Evolutionary conservation across 2,888 invertebrate species (phyloP).

Genomic region (Alviniconcha strummeri): DNA sequence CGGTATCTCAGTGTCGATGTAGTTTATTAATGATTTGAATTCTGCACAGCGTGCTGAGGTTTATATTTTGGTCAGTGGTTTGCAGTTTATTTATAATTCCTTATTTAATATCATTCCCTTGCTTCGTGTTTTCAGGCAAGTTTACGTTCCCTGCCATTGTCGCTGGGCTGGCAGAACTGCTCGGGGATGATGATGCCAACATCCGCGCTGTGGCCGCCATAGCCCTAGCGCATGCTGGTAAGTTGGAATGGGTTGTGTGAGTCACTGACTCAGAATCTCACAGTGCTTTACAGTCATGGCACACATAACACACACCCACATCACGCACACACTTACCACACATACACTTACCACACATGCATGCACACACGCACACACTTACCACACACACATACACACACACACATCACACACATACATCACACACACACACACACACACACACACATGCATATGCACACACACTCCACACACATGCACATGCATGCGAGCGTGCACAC

Average conservation of each 20-base stretch:
- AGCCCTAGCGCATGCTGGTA: constrained; percentile 65
- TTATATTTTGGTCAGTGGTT: no score
- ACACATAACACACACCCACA: no score
- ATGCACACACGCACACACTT: neutral
- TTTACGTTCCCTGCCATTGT: constrained; percentile 62
- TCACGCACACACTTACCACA: neutral
- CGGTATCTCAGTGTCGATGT: no score
- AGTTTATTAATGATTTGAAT: no score
- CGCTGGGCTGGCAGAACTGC: constrained; percentile 52
- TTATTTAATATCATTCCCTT: no score
- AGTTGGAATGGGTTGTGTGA: neutral
- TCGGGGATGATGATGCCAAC: constrained; percentile 62
- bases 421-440: neutral
- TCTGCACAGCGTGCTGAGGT: no score
- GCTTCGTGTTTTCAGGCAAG: constrained; percentile 40
- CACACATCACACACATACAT: neutral
- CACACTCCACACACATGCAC: neutral
- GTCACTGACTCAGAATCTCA: neutral
- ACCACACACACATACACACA: neutral
- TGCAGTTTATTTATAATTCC: no score
- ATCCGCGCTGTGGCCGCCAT: constrained; percentile 64
- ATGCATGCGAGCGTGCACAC: neutral
- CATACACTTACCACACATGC: no score
- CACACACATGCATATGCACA: neutral
- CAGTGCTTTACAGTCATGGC: no score